Conservation (phyloP, 2,797 vertebrate species). For the Delichon dasypus region DNA sequence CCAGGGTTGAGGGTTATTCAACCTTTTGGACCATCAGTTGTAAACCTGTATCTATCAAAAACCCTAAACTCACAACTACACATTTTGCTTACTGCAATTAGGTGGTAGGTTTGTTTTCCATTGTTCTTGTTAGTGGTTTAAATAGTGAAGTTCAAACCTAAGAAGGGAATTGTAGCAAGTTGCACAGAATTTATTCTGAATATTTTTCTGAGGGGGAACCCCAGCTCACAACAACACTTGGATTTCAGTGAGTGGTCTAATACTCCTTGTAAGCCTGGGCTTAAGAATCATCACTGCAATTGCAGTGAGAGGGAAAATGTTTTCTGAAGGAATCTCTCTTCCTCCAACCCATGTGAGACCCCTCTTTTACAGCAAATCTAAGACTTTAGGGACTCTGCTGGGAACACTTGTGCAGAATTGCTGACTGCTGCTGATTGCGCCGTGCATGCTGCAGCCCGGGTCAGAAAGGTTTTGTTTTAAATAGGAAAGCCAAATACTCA, state of each 20-base stretch:
- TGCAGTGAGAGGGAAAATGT: background rate
- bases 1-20: background rate
- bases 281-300: background rate
- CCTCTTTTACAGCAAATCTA: background rate
- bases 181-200: background rate
- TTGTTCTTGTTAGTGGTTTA: background rate
- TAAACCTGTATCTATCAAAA: background rate
- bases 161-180: background rate
- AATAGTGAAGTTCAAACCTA: background rate
- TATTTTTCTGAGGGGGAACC: background rate
- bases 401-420: background rate
- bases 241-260: background rate
- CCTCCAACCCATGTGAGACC: background rate
- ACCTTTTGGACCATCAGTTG: background rate
- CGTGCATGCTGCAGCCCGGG: rapidly evolving
- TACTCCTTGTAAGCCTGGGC: background rate
- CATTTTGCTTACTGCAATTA: background rate
- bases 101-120: background rate
- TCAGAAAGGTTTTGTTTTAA: background rate
- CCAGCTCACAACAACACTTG: background rate
- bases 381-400: rapidly evolving
- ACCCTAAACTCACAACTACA: background rate
- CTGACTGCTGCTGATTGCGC: rapidly evolving
- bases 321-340: background rate
- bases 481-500: background rate